These are phyloP conservation scores for Carcharodon carcharias DNA, from an alignment of 2,797 vertebrate species.

Conservation along the genomic window DNA sequence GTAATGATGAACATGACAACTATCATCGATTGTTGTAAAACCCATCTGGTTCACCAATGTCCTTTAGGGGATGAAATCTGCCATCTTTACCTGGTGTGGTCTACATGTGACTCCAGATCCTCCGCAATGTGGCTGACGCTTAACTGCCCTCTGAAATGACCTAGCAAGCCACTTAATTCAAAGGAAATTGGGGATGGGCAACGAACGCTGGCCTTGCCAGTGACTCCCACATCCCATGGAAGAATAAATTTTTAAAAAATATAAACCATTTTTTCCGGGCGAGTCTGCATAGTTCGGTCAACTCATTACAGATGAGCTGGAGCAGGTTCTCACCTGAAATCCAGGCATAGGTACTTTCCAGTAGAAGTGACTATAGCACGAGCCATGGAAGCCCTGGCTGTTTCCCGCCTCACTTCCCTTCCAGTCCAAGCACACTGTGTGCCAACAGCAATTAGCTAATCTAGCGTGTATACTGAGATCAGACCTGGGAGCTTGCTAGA, in stretches of 20 bases:
- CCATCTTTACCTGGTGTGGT: neutral
- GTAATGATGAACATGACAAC: no score
- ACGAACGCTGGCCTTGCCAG: neutral
- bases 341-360: neutral
- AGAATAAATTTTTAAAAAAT: neutral
- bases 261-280: neutral
- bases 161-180: neutral
- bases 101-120: neutral
- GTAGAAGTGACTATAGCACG: neutral
- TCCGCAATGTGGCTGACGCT: neutral
- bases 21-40: neutral
- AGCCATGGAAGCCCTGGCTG: neutral
- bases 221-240: neutral
- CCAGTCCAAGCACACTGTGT: neutral
- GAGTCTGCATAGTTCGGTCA: neutral
- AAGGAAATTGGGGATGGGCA: no score
- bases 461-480: neutral
- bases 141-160: neutral
- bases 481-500: neutral
- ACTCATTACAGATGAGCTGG: neutral
- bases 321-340: neutral
- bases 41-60: neutral
- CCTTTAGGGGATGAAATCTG: neutral
- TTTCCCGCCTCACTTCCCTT: neutral
- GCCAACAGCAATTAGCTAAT: neutral